Evolutionary conservation across 2,113 vertebrate genomes (phyloP).

Genomic region (Amia ocellicauda): DNA sequence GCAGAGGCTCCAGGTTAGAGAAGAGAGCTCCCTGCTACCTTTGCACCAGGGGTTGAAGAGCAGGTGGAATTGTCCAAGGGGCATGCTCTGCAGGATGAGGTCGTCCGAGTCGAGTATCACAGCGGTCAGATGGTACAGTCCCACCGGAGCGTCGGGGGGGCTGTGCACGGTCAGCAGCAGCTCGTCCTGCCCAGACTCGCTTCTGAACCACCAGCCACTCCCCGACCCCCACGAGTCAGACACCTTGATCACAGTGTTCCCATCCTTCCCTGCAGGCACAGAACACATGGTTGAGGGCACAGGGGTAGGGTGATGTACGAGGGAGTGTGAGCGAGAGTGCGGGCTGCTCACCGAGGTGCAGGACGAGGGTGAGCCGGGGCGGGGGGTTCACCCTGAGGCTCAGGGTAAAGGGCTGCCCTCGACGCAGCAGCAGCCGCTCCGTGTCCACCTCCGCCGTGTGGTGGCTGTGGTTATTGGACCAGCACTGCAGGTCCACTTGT

Average conservation of each 20-base stretch:
- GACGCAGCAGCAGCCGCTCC: slow-evolving; percentile 63
- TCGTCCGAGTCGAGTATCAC: slow-evolving; percentile 52
- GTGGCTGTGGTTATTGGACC: slow-evolving; percentile 69
- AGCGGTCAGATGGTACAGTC: slow-evolving; percentile 69
- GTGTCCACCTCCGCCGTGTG: slow-evolving; percentile 70
- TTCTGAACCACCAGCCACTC: slow-evolving; percentile 60
- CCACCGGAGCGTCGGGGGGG: slow-evolving; percentile 73
- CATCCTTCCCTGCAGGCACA: slow-evolving; percentile 56
- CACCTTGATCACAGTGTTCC: slow-evolving; percentile 58
- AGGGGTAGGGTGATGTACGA: too few relatives aligned
- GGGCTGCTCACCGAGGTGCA: slow-evolving; percentile 61
- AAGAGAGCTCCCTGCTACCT: slow-evolving; percentile 54
- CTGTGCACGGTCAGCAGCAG: slow-evolving; percentile 62
- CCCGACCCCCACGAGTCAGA: slow-evolving; percentile 22
- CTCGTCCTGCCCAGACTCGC: slow-evolving; percentile 47
- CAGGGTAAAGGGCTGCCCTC: slow-evolving; percentile 72
- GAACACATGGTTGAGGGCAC: neutral
- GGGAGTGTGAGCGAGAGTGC: neutral
- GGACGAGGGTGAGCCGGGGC: slow-evolving; percentile 49
- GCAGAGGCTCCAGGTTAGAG: too few relatives aligned
- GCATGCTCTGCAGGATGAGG: slow-evolving; percentile 46
- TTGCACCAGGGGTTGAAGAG: slow-evolving; percentile 91
- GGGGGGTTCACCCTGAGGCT: too few relatives aligned
- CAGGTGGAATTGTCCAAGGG: slow-evolving; percentile 68
- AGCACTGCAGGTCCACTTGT: slow-evolving; percentile 54